A percentile compares a stretch with the other conserved stretches of the same genome.
Conservation (phyloP, 2,113 vertebrate genomes). For the Numida meleagris region DNA sequence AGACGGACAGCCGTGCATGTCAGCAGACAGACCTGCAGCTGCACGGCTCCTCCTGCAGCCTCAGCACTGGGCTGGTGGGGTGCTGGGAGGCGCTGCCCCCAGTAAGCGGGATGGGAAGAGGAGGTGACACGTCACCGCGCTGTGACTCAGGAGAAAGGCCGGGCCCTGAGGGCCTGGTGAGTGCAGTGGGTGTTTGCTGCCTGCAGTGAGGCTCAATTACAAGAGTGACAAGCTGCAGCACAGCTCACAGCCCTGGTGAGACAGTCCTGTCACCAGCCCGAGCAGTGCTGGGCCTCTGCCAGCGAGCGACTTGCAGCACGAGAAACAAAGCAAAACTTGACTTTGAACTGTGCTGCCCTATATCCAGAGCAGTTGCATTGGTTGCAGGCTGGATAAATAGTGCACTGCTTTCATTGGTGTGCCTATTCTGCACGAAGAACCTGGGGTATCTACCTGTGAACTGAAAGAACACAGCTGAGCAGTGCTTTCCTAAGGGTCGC, state of each 20-base stretch:
- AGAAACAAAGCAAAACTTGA: slow-evolving; percentile 32
- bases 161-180: background rate
- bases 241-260: slow-evolving; percentile 8
- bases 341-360: slow-evolving; percentile 10
- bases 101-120: background rate
- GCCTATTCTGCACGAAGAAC: background rate
- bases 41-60: background rate
- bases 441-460: background rate
- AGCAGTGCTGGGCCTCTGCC: slow-evolving; percentile 5
- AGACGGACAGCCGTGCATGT: no score
- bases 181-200: slow-evolving; percentile 41
- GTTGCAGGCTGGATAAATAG: background rate
- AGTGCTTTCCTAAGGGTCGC: background rate
- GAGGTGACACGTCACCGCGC: background rate
- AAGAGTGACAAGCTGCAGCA: slow-evolving; percentile 37
- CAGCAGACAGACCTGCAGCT: background rate
- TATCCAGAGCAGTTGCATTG: background rate
- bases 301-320: background rate
- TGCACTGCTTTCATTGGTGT: background rate
- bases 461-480: background rate
- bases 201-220: background rate
- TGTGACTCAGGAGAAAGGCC: background rate
- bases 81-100: background rate
- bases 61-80: background rate
- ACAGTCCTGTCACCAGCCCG: slow-evolving; percentile 16